Conservation (phyloP, 2,113 vertebrate genomes). For the Heterotilapia buettikoferi region DNA sequence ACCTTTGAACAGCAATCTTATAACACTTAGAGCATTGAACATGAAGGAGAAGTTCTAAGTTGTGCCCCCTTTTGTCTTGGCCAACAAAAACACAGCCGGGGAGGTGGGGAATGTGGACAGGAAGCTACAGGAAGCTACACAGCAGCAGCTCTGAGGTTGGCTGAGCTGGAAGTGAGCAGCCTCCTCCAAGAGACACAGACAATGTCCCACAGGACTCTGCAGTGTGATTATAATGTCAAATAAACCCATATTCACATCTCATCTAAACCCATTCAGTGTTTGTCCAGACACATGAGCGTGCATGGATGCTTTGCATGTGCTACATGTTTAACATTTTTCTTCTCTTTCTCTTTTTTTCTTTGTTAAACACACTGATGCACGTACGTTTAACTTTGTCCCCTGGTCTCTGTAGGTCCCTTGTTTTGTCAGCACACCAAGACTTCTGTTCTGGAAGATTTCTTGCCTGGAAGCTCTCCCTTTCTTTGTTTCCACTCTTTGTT, state of each 20-base stretch:
- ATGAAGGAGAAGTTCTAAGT: neutral
- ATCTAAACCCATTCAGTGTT: neutral
- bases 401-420: neutral
- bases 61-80: conserved; percentile 12
- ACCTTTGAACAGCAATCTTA: neutral
- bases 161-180: conserved; percentile 1
- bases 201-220: conserved; percentile 26
- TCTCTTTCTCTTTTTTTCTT: neutral
- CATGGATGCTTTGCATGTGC: neutral
- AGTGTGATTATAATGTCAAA: neutral
- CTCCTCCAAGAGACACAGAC: conserved; percentile 4
- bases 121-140: conserved; percentile 26
- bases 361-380: neutral
- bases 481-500: neutral
- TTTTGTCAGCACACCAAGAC: conserved; percentile 27
- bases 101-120: conserved; percentile 61
- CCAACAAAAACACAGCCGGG: conserved; percentile 62
- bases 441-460: conserved; percentile 33
- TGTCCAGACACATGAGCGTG: neutral
- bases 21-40: neutral
- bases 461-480: neutral
- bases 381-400: neutral
- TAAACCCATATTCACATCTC: neutral
- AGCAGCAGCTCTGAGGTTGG: neutral
- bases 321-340: neutral